phyloP scores from a whole-genome alignment of 2,797 vertebrate species.

The Xyrichtys novacula region DNA sequence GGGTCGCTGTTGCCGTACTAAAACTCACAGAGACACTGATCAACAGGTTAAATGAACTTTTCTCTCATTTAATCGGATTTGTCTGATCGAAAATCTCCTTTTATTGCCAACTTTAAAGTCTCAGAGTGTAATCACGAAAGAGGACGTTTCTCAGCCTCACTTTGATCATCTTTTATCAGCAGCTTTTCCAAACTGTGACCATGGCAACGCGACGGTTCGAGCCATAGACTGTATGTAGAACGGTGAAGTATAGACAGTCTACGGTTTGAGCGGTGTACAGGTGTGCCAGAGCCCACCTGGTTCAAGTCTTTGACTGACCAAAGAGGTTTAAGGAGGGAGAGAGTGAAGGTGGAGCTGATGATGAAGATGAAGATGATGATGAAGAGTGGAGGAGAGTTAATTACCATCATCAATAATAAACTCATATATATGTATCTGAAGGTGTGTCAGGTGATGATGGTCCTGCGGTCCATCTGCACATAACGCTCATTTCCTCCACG shows the following conservation, averaged over 20 bases:
- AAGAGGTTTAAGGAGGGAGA: background rate
- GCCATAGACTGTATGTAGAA: too few species aligned
- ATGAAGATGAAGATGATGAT: too few species aligned
- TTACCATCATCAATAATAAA: too few species aligned
- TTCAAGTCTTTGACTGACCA: background rate
- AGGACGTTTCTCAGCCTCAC: too few species aligned
- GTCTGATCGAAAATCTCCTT: background rate
- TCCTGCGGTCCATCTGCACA: background rate
- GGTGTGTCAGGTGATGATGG: too few species aligned
- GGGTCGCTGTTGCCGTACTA: conserved; percentile 52
- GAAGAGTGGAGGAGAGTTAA: too few species aligned
- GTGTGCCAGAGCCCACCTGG: background rate
- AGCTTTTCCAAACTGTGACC: too few species aligned
- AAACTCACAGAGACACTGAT: background rate
- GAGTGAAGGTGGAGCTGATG: background rate
- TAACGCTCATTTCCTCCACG: background rate
- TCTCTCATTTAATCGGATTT: background rate
- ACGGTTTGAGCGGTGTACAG: background rate
- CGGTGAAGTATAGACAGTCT: too few species aligned
- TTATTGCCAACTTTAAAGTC: rapidly evolving
- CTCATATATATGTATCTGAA: too few species aligned
- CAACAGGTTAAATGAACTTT: conserved; percentile 53
- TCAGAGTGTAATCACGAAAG: background rate
- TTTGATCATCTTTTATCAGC: too few species aligned
- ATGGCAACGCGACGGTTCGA: background rate